Evolutionary conservation across 2,113 vertebrate species (phyloP), one percentile per base, ranked within the genome.

Genomic region (Megalops atlanticus): DNA sequence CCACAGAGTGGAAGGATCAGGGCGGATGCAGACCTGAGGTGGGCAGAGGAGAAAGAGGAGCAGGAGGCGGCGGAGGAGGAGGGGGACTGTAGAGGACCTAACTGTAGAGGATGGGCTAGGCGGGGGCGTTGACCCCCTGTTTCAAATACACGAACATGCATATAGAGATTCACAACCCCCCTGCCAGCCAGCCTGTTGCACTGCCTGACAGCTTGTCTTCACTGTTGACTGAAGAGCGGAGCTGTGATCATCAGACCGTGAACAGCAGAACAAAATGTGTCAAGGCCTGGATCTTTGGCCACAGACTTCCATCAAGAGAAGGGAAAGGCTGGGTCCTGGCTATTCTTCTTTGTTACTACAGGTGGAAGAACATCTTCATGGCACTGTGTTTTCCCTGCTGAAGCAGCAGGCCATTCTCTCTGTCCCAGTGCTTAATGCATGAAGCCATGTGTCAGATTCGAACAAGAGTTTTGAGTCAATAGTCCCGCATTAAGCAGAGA

Each of bases 11-110:
- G 86, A 89, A 18, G 76, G 68, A 4, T 87, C 85, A 1, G 39
- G 74, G 24, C 83, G 81, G 18, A 47, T 80, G 54, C 86, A 87
- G 69, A 89, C 85, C 31, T 89, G 83, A 89, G 78, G 38, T 24
- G 31, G 21, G 54, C 38, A 33, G 27, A 18, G 3, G 4, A 45
- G 27, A 24, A 16, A 1, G 39, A 73, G 47, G 5, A 16, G 27
- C 24, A 39, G 70, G 38, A 43, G 38, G 47, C 39, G 24, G 4
- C 16, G 24, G 33, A 35, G 47, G 43, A 45, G 43, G 43, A 45
- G 43, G 43, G 43, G n/a, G n/a, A n/a, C n/a, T n/a, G n/a, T n/a
- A n/a, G n/a, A n/a, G n/a, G n/a, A n/a, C n/a, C n/a, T n/a, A 45
- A 45, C 43, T 6, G 43, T 45, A 14, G 14, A 58, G 52, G 52